A percentile compares a stretch with the other conserved stretches of the same genome.
These are phyloP conservation scores for Eupithecia abbreviata DNA, from an alignment of 2,888 invertebrate genomes.

Conservation along the genomic window DNA sequence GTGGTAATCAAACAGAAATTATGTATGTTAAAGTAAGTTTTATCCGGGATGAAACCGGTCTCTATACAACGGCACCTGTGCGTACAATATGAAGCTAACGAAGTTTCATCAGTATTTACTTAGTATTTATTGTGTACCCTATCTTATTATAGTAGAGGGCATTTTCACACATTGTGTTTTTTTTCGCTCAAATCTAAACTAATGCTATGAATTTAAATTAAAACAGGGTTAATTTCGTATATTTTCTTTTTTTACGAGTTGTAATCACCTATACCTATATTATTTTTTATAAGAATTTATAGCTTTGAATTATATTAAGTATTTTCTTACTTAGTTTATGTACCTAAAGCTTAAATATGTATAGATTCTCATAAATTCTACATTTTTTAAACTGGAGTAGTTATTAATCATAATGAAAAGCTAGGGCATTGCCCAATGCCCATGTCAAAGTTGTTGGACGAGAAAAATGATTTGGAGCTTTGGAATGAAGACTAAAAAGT, in stretches of 20 bases:
- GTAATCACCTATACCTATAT: not conserved
- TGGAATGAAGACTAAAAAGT: not conserved
- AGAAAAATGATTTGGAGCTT: not conserved
- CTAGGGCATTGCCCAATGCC: not conserved
- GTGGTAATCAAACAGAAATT: not conserved
- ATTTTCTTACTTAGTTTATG: not conserved
- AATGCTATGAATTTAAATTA: not conserved
- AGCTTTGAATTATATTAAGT: not conserved
- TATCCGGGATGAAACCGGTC: not conserved
- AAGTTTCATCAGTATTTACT: not conserved
- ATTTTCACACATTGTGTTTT: not conserved
- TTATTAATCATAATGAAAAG: not conserved
- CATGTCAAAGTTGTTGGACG: not conserved
- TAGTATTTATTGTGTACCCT: not conserved
- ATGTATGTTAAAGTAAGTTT: not conserved
- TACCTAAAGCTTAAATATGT: not conserved
- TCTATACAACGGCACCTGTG: not conserved
- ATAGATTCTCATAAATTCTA: not conserved
- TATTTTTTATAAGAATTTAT: not conserved
- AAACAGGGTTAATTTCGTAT: not conserved
- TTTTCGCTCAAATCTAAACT: not conserved
- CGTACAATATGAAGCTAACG: not conserved
- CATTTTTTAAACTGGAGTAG: not conserved
- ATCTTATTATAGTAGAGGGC: not conserved
- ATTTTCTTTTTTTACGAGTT: not conserved